Conservation (phyloP, 2,113 vertebrate genomes). For the Caranx ignobilis region DNA sequence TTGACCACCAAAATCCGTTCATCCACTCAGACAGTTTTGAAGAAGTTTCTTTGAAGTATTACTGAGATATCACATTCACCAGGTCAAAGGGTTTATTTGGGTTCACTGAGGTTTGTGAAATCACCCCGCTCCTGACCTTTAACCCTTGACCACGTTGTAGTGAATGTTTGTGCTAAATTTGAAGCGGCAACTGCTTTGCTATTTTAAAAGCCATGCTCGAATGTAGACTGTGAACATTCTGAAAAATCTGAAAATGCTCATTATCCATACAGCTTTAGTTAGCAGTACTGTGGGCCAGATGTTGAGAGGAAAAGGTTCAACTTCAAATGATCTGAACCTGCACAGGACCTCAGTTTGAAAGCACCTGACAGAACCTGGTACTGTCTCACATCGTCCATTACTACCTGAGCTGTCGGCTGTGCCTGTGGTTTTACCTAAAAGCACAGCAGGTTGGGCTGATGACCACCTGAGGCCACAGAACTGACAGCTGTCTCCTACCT, state of each 20-base stretch:
- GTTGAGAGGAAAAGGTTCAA: not conserved
- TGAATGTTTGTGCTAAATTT: too few relatives aligned
- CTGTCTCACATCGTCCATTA: slow-evolving; percentile 20
- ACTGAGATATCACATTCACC: too few relatives aligned
- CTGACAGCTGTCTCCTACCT: not conserved
- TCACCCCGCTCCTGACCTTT: too few relatives aligned
- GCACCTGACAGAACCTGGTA: slow-evolving; percentile 8
- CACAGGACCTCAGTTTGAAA: slow-evolving; percentile 3
- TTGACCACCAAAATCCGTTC: too few relatives aligned
- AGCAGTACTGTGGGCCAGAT: too few relatives aligned
- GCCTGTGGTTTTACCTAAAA: slow-evolving; percentile 7
- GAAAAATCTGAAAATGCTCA: not conserved
- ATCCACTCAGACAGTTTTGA: too few relatives aligned
- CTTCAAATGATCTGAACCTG: not conserved
- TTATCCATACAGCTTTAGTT: not conserved
- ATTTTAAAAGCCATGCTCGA: not conserved
- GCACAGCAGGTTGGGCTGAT: slow-evolving; percentile 10
- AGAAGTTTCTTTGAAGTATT: too few relatives aligned
- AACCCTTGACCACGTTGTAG: too few relatives aligned
- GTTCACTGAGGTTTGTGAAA: too few relatives aligned
- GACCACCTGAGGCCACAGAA: slow-evolving; percentile 19
- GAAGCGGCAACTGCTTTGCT: not conserved
- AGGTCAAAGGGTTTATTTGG: too few relatives aligned
- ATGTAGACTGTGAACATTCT: not conserved
- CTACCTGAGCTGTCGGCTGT: slow-evolving; percentile 2